Base-by-base conservation (phyloP, 2,113 vertebrate genomes). In the Chlorodrepanis virens region DNA sequence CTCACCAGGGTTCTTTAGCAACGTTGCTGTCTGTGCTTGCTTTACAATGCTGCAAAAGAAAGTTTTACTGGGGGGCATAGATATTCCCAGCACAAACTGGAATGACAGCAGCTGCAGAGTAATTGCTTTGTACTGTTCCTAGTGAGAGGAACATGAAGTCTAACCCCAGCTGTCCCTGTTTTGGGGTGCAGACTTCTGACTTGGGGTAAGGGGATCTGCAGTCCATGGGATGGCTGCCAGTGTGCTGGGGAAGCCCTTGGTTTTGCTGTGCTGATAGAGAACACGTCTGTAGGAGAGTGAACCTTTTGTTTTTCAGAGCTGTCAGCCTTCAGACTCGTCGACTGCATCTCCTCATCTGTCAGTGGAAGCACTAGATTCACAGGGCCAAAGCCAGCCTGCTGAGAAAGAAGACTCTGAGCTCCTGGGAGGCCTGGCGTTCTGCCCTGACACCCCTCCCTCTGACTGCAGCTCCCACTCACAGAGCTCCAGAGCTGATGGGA, bases 221-320 rank as follows among this genome's bases (percentile, higher is more conserved):
- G 35, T 31, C 35, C 1, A 11, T 20, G 8, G 59, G 56, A 67
- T 14, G 7, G 77, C 52, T 83, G 33, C 76, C 47, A 25, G 13
- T 4, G 1, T 77, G 64, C 47, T 83, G 50, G 24, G 49, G 28
- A 17, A 65, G 39, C 11, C 61, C 40, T 80, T 54, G 53, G 9
- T 61, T 54, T 9, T 15, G 50, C 24, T 79, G 44, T 82, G 47
- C 42, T 61, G 63, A n/a, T 70, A 39, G 47, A 64, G 37, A 87
- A 42, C 3, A 3, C 4, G 5, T 44, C 29, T 70, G 42, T 87
- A 2, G 10, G 35, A 94, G 53, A 78, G 60, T 77, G 77, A 91
- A 75, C n/a, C 57, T 93, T 81, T 87, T 96, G 94, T 97, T 96
- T 98, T 98, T 95, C 97, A 98, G 98, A 98, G 97, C 95, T 98